Conservation (phyloP, 2,888 invertebrate species). For the Pristionchus maxplancki region DNA sequence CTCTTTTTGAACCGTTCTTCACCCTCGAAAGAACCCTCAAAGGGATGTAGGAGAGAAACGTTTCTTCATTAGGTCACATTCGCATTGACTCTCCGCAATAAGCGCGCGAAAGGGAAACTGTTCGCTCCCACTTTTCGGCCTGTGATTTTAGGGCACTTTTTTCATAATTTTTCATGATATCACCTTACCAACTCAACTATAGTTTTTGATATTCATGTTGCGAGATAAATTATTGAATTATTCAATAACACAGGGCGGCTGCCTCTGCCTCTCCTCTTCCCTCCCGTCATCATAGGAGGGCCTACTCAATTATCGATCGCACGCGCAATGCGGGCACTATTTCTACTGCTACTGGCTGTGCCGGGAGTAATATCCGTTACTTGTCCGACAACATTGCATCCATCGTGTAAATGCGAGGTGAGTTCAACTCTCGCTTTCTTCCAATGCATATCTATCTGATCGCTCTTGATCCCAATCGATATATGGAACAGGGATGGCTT, state of each 20-base stretch:
- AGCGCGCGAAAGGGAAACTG: neutral
- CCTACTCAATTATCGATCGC: neutral
- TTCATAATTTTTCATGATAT: too few relatives aligned
- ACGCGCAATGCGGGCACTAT: neutral
- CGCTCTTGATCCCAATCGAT: neutral
- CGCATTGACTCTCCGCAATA: neutral
- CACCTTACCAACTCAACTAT: too few relatives aligned
- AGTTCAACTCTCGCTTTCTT: neutral
- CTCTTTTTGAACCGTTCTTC: conserved; percentile 34
- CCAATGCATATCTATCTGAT: neutral
- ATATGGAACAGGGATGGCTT: neutral
- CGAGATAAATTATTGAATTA: too few relatives aligned
- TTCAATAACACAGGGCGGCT: conserved; percentile 31
- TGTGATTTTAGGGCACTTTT: neutral
- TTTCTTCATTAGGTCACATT: conserved; percentile 42
- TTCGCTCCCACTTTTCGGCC: neutral
- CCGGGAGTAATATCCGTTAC: neutral
- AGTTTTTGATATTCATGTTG: too few relatives aligned
- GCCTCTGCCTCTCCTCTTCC: neutral
- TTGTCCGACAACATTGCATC: neutral
- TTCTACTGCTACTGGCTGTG: neutral
- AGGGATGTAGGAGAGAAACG: neutral
- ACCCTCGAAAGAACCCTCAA: neutral
- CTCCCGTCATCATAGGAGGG: neutral
- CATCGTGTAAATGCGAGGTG: conserved; percentile 26